Evolutionary conservation across 2,113 vertebrate genomes (phyloP).

Genomic region (Phocoena phocoena): DNA sequence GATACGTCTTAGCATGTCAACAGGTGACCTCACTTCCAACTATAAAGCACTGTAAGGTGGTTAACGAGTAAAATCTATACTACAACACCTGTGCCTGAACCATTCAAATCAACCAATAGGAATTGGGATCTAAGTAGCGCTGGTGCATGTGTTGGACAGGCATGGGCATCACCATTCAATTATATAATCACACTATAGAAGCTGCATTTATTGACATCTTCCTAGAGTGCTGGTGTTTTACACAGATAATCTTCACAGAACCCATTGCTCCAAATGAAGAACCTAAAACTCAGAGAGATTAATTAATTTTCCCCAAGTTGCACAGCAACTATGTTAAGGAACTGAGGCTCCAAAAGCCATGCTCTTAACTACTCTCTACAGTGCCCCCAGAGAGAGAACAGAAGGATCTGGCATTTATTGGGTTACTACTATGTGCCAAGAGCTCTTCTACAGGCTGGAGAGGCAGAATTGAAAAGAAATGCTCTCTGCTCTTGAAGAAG

Average conservation of each 20-base stretch:
- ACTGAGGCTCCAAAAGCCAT: neutral
- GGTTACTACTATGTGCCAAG: neutral
- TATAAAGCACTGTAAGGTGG: neutral
- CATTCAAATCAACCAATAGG: neutral
- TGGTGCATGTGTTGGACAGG: fast-evolving
- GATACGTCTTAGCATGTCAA: neutral
- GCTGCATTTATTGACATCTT: neutral
- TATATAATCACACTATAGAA: fast-evolving
- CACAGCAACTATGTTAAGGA: neutral
- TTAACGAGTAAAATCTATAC: neutral
- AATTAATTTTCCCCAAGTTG: neutral
- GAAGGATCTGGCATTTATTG: neutral
- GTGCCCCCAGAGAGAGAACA: neutral
- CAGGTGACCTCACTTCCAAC: neutral
- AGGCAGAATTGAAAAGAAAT: neutral
- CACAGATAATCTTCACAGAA: neutral
- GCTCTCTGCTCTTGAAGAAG: neutral
- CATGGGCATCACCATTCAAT: too few relatives aligned
- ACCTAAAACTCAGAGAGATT: neutral
- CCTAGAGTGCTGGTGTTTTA: neutral
- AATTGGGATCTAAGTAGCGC: neutral
- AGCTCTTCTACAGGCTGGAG: neutral
- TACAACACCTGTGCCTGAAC: neutral
- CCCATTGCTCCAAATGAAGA: neutral
- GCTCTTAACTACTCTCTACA: neutral